These are phyloP conservation scores for Blomia tropicalis DNA, from an alignment of 2,888 invertebrate species.

Conservation along the genomic window DNA sequence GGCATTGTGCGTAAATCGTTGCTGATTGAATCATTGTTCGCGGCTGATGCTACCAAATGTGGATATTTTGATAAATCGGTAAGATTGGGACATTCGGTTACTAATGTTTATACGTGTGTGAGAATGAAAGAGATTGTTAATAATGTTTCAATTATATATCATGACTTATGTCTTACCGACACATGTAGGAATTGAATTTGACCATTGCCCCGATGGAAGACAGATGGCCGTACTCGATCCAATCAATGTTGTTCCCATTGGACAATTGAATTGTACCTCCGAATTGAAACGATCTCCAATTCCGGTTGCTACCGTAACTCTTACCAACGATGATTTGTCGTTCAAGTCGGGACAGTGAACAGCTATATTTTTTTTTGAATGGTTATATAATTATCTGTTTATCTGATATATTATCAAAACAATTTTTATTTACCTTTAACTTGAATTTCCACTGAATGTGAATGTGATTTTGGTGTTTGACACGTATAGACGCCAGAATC, in stretches of 20 bases:
- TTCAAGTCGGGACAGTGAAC: slow-evolving; percentile 5
- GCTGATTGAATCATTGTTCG: slow-evolving; percentile 15
- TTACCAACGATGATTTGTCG: slow-evolving; percentile 33
- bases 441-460: slow-evolving; percentile 58
- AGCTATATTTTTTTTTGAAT: no score
- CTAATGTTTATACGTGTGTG: no score
- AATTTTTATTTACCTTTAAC: slow-evolving; percentile 52
- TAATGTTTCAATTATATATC: no score
- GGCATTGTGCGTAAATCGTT: slow-evolving; percentile 46
- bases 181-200: slow-evolving; percentile 60
- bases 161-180: no score
- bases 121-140: no score
- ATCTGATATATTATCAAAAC: no score
- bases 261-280: slow-evolving; percentile 54
- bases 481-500: slow-evolving; percentile 72
- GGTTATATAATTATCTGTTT: no score
- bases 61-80: no score
- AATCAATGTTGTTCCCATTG: slow-evolving; percentile 61
- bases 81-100: no score
- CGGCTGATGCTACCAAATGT: no score
- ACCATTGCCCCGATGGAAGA: slow-evolving; percentile 72
- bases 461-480: slow-evolving; percentile 62
- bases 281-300: slow-evolving; percentile 47
- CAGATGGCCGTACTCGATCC: slow-evolving; percentile 57
- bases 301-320: neutral